Percentiles rank a stretch among this genome's conserved stretches.
phyloP scores from a whole-genome alignment of 1,140 invertebrate species.

The Eupristina koningsbergeri region DNA sequence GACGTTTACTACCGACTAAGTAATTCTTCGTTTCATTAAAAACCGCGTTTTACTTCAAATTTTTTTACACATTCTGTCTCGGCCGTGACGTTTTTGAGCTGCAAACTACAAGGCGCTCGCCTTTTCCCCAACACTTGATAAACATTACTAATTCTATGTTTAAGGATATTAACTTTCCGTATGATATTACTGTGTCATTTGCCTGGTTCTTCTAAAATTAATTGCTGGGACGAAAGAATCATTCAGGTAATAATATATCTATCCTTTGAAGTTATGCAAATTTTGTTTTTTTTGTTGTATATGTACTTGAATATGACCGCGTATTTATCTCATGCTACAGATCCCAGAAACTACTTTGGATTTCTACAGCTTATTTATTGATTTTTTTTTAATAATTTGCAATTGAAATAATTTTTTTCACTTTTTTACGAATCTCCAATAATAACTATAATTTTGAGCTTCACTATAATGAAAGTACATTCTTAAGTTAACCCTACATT shows the following conservation, averaged over 20 bases:
- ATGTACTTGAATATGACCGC: not conserved
- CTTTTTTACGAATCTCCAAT: not conserved
- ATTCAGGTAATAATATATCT: not conserved
- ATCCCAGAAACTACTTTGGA: not conserved
- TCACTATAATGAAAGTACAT: not conserved
- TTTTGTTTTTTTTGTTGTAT: not conserved
- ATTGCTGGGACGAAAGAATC: not conserved
- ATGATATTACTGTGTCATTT: not conserved
- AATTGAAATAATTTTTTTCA: not conserved
- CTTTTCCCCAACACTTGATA: not conserved
- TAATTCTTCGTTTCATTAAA: slow-evolving; percentile 39
- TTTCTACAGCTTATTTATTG: not conserved
- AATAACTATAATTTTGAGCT: not conserved
- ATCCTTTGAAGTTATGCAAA: not conserved
- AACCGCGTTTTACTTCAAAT: not conserved
- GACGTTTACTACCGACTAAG: slow-evolving; percentile 45
- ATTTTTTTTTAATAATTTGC: not conserved
- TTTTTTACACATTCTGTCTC: not conserved
- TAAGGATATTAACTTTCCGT: not conserved
- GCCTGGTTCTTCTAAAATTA: not conserved
- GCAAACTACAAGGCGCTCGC: not conserved
- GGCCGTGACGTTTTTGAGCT: not conserved
- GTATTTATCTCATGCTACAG: not conserved
- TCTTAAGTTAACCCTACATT: not conserved
- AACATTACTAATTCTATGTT: not conserved